phyloP scores from a whole-genome alignment of 1,140 invertebrate species.

The Bombus sylvicola region DNA sequence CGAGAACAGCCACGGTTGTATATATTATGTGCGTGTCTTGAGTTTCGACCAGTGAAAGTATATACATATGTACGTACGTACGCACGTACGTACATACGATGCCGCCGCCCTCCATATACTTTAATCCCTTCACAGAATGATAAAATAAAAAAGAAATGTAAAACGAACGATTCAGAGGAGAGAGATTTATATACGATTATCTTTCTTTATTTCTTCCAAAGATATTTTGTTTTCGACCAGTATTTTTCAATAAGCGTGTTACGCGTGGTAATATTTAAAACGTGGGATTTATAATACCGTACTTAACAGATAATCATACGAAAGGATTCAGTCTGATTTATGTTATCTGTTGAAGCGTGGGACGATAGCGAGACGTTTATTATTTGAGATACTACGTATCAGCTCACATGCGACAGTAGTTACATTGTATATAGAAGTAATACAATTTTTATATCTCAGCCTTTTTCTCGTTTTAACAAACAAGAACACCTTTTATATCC shows the following conservation, averaged over 20 bases:
- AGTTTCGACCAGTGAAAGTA: not conserved
- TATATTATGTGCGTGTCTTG: not conserved
- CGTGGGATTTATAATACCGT: not conserved
- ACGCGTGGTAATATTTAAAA: not conserved
- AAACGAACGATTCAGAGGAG: not conserved
- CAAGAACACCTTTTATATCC: not conserved
- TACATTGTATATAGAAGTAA: not conserved
- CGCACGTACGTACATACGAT: not conserved
- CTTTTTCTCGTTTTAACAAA: not conserved
- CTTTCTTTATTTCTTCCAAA: too few relatives aligned
- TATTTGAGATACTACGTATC: not conserved
- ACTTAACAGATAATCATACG: not conserved
- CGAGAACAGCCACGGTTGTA: not conserved
- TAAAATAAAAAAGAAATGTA: not conserved
- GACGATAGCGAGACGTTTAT: not conserved
- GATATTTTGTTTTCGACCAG: too few relatives aligned
- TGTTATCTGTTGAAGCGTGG: not conserved
- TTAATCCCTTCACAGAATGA: too few relatives aligned
- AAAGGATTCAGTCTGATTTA: not conserved
- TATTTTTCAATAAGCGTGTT: too few relatives aligned
- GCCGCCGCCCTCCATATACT: not conserved
- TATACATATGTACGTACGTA: not conserved
- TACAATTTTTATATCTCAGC: too few relatives aligned
- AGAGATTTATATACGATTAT: too few relatives aligned
- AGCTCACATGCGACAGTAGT: not conserved